A percentile compares a stretch with the other conserved stretches of the same genome.
Conservation (phyloP, 2,888 invertebrate genomes). For the Baronia brevicornis region DNA sequence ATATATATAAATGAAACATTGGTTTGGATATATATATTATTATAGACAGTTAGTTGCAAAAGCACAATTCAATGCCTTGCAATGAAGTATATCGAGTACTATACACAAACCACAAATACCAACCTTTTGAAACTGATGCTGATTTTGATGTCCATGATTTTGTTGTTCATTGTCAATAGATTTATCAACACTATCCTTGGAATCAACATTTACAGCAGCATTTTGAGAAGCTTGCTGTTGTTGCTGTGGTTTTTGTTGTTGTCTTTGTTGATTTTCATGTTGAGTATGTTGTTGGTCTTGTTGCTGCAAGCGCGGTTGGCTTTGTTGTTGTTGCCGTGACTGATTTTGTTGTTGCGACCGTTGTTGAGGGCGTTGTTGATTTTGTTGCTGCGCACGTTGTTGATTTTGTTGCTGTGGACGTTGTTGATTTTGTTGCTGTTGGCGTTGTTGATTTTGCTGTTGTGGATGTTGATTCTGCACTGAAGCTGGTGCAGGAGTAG, state of each 20-base stretch:
- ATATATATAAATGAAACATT: too few relatives aligned
- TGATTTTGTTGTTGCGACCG: slow-evolving; percentile 23
- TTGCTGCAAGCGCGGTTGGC: slow-evolving; percentile 25
- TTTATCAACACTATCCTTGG: slow-evolving; percentile 50
- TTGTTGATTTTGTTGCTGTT: slow-evolving; percentile 13
- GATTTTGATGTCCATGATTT: slow-evolving; percentile 29
- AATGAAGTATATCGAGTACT: too few relatives aligned
- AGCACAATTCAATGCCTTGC: too few relatives aligned
- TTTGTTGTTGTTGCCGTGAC: slow-evolving; percentile 23
- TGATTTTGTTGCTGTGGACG: slow-evolving; percentile 10
- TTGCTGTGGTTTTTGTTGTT: slow-evolving; percentile 19
- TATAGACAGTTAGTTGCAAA: too few relatives aligned
- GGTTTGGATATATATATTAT: too few relatives aligned
- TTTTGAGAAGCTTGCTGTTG: slow-evolving; percentile 25
- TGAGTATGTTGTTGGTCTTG: slow-evolving; percentile 22
- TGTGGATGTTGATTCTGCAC: slow-evolving; percentile 18
- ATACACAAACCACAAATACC: slow-evolving; percentile 9
- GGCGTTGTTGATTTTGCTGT: slow-evolving; percentile 20
- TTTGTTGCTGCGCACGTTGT: slow-evolving; percentile 17
- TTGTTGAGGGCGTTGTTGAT: slow-evolving; percentile 21
- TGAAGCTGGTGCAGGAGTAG: slow-evolving; percentile 13
- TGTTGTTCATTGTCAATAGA: slow-evolving; percentile 36
- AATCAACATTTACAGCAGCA: slow-evolving; percentile 29
- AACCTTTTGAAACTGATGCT: slow-evolving; percentile 39
- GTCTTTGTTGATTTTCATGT: slow-evolving; percentile 18